These are phyloP conservation scores for Drosophila aldrichi DNA, from an alignment of 2,888 invertebrate species.

Conservation along the genomic window DNA sequence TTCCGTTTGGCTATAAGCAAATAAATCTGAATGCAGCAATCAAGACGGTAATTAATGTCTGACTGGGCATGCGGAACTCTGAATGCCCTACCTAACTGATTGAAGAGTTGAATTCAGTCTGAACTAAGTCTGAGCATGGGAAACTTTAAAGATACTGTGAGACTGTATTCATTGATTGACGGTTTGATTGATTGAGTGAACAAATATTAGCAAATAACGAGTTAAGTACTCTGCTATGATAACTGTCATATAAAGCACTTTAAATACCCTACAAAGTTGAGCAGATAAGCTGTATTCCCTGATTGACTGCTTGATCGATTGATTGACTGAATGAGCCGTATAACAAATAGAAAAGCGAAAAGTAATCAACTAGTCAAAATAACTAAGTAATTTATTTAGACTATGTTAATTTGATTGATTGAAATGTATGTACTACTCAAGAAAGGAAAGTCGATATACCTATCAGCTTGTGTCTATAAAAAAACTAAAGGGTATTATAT, in stretches of 20 bases:
- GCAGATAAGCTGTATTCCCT: not conserved
- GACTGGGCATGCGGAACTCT: not conserved
- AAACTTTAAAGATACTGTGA: no score
- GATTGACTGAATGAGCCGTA: no score
- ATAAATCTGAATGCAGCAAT: conserved; percentile 25
- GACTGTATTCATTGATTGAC: not conserved
- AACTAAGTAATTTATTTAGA: no score
- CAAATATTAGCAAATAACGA: not conserved
- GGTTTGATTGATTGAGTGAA: not conserved
- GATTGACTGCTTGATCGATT: no score
- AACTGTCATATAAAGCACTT: no score
- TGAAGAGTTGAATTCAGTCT: not conserved
- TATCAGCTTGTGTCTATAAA: not conserved
- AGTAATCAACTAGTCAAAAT: no score
- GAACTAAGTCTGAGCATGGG: not conserved
- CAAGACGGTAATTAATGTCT: not conserved
- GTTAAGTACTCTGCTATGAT: no score
- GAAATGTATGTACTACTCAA: no score
- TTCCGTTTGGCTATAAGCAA: conserved; percentile 27
- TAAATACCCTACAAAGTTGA: no score
- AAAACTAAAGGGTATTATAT: conserved; percentile 7
- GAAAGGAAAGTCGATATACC: no score
- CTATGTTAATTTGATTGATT: no score
- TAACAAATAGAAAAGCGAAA: no score
- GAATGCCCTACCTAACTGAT: not conserved